Conservation (phyloP, 2,113 vertebrate genomes). For the Hassar affinis region DNA sequence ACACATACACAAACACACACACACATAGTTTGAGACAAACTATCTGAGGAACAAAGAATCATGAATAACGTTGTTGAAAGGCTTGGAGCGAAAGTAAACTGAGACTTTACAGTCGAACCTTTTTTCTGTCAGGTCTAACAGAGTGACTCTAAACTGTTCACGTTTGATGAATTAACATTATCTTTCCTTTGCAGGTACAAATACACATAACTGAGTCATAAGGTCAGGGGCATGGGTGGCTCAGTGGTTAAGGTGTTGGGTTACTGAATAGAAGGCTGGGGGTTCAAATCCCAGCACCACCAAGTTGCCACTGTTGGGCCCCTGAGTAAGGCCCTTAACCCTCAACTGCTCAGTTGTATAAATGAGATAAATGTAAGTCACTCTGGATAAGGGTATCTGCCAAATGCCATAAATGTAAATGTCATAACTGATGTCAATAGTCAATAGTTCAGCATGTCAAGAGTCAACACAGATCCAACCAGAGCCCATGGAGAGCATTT, state of each 20-base stretch:
- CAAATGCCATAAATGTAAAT: too few species aligned
- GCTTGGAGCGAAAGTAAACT: background rate
- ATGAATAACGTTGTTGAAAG: background rate
- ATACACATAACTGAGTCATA: too few species aligned
- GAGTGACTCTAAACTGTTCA: background rate
- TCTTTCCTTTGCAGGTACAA: background rate
- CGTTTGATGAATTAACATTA: background rate
- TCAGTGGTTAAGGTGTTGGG: too few species aligned
- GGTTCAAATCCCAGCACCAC: too few species aligned
- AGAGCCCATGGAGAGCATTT: background rate
- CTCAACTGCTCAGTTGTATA: too few species aligned
- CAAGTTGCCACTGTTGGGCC: too few species aligned
- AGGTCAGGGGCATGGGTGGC: too few species aligned
- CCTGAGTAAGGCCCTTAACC: too few species aligned
- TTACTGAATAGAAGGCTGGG: too few species aligned
- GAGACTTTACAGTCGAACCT: background rate
- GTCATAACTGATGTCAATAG: too few species aligned
- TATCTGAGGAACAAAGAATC: background rate
- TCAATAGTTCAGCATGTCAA: background rate
- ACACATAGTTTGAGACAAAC: background rate
- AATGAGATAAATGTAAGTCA: too few species aligned
- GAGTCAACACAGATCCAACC: background rate
- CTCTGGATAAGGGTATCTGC: too few species aligned
- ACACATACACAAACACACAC: constrained; percentile 31
- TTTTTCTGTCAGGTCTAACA: background rate